Evolutionary conservation across 30 jellyfish, hydroid and myxozoan species (phyloP), one percentile per base, ranked within the genome.

Genomic region (Aurelia coerulea): DNA sequence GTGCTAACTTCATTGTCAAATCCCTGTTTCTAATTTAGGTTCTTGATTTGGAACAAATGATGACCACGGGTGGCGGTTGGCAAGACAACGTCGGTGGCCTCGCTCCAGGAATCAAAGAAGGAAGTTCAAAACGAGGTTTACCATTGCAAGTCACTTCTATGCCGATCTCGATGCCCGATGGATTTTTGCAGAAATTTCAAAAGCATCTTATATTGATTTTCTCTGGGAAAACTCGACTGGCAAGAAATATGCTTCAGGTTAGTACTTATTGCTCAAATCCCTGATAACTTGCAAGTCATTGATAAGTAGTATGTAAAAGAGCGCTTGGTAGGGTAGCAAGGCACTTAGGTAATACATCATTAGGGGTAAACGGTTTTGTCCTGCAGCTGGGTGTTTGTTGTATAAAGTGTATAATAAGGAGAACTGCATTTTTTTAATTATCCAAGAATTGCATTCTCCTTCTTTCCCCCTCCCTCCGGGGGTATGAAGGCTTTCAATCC

Each of bases 41-140:
- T 33, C 80, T 95, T 80, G 95, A 89, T 62, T 56, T 95, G 70
- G 99, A 95, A 81, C 99, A 95, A 62, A 85, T 95, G 97, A 74
- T 95, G 18, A 95, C 99, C 6, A 95, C 99, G 0, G 99, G 99
- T 60, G 99, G 99, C 3, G 99, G 99, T 5, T 95, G 99, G 99
- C 99, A 95, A 62, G 99, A 95, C 68, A 97, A 95, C 50, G 97
- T 95, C 29, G 99, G 99, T 46, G 99, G 99, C 7, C 87, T 95
- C 15, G 88, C 88, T 69, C 99, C 99, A 2, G 97, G 97, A 11
- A 80, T 89, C 66, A 95, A 89, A 53, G 93, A 83, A 50, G 99
- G 97, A 8, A 74, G 95, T 19, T 95, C 99, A 19, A 80, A 80
- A 70, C 86, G 87, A 39, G 88, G 93, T 12, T 92, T 95, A 37